These are phyloP conservation scores for Hemitrygon akajei DNA, from an alignment of 2,797 vertebrate genomes.

Conservation along the genomic window DNA sequence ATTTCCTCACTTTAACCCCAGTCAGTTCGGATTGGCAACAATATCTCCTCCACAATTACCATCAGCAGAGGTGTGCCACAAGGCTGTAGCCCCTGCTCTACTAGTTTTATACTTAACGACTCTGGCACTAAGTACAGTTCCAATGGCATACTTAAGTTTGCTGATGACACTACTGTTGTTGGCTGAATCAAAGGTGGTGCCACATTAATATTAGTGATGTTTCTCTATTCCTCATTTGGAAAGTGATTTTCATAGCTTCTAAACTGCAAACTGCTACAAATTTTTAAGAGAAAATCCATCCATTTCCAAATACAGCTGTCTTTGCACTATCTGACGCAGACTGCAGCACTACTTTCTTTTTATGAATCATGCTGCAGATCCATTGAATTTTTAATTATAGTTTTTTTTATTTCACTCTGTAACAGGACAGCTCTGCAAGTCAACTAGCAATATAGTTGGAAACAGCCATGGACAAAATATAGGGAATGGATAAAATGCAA, in stretches of 20 bases:
- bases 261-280: neutral
- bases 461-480: neutral
- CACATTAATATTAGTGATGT: neutral
- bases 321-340: neutral
- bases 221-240: neutral
- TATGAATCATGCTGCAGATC: neutral
- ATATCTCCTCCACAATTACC: too few species aligned
- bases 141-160: too few species aligned
- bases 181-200: too few species aligned
- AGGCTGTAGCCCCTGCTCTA: too few species aligned
- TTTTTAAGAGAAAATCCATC: neutral
- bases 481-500: neutral
- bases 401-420: neutral
- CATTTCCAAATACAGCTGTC: neutral
- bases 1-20: too few species aligned
- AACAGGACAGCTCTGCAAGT: neutral
- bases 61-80: too few species aligned
- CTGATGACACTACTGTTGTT: too few species aligned
- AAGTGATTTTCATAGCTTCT: neutral
- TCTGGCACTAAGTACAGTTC: too few species aligned
- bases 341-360: neutral
- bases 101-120: too few species aligned
- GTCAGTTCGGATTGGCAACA: too few species aligned
- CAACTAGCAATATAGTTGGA: neutral
- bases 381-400: neutral